phyloP scores from a whole-genome alignment of 2,113 vertebrate species.

The Oxyura jamaicensis region DNA sequence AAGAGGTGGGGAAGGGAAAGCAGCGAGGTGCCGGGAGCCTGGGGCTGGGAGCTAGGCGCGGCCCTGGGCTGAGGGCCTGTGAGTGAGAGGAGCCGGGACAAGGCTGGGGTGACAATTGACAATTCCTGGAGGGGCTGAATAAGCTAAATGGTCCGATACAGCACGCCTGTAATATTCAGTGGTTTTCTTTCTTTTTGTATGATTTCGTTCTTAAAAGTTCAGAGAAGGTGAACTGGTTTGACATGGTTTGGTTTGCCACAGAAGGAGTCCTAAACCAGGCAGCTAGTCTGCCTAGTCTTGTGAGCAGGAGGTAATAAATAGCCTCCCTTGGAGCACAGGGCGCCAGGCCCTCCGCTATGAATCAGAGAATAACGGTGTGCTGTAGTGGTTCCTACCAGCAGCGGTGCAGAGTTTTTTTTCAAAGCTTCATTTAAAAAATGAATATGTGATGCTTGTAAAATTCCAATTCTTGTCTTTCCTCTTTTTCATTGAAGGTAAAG shows the following conservation, averaged over 20 bases:
- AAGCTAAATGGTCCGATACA: background rate
- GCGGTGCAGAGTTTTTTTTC: background rate
- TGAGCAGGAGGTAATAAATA: background rate
- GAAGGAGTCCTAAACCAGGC: too few species aligned
- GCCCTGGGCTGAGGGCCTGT: background rate
- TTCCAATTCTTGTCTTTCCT: background rate
- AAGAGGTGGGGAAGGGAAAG: too few species aligned
- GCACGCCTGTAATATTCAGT: background rate
- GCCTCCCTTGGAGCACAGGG: background rate
- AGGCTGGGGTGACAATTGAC: background rate
- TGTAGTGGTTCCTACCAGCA: background rate
- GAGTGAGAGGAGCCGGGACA: background rate
- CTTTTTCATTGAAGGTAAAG: constrained; percentile 54
- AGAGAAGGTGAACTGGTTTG: background rate
- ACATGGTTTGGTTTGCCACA: too few species aligned
- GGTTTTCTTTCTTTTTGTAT: background rate
- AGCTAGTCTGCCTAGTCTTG: background rate
- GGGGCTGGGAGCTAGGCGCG: background rate
- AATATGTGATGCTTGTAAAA: background rate
- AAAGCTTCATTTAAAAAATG: background rate
- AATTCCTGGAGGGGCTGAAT: background rate
- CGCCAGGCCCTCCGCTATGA: background rate
- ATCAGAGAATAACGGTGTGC: background rate
- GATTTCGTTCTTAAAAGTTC: background rate
- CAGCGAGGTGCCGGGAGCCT: too few species aligned